phyloP scores from a whole-genome alignment of 2,888 invertebrate species.

The Gasteruption jaculator region DNA sequence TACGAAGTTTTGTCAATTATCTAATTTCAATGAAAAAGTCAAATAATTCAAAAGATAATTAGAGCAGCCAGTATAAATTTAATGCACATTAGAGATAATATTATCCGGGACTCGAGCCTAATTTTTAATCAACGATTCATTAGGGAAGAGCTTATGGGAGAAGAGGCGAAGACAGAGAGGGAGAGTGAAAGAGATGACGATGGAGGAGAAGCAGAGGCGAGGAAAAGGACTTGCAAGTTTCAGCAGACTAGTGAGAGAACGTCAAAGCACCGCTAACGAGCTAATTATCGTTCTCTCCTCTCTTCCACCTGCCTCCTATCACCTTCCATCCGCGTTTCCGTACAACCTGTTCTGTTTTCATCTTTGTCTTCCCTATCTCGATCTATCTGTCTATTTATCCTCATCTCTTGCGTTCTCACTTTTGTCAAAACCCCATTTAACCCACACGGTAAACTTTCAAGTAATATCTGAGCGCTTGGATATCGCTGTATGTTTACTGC shows the following conservation, averaged over 20 bases:
- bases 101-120: too few relatives aligned
- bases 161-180: constrained; percentile 3
- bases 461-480: too few relatives aligned
- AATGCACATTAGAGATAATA: too few relatives aligned
- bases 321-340: constrained; percentile 5
- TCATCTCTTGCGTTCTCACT: too few relatives aligned
- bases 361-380: constrained; percentile 8
- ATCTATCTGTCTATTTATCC: too few relatives aligned
- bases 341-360: constrained; percentile 15
- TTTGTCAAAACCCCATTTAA: too few relatives aligned
- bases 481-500: too few relatives aligned
- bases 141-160: not conserved
- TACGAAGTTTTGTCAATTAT: too few relatives aligned
- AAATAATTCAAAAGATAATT: too few relatives aligned
- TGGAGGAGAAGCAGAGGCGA: not conserved
- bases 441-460: too few relatives aligned
- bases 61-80: too few relatives aligned
- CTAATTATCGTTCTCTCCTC: constrained; percentile 27
- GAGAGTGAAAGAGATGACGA: constrained; percentile 1
- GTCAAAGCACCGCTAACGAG: constrained; percentile 34
- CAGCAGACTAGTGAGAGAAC: constrained; percentile 24
- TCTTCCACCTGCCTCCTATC: constrained; percentile 12
- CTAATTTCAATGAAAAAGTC: too few relatives aligned
- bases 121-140: constrained; percentile 6
- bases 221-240: constrained; percentile 17